Conservation (phyloP, 2,113 vertebrate species). For the Otolemur garnettii region DNA sequence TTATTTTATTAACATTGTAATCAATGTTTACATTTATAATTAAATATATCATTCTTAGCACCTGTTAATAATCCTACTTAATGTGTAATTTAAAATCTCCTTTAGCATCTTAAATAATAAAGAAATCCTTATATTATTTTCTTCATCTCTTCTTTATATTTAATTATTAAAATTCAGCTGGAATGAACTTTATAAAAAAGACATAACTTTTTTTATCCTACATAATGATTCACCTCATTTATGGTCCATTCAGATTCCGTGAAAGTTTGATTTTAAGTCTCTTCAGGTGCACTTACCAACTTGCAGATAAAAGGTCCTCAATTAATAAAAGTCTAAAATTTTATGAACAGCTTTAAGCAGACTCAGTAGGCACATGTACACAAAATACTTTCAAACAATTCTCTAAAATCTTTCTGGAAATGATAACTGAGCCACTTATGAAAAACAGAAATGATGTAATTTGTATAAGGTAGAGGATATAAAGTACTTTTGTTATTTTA, state of each 20-base stretch:
- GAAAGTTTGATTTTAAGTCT: slow-evolving; percentile 2
- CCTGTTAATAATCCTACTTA: not conserved
- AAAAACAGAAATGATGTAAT: not conserved
- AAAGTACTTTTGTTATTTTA: not conserved
- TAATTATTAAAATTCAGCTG: not conserved
- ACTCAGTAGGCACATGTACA: not conserved
- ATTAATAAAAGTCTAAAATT: not conserved
- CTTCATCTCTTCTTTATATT: not conserved
- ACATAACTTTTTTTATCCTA: not conserved
- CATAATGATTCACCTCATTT: not conserved
- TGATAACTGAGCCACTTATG: not conserved
- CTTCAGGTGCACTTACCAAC: not conserved
- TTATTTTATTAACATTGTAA: not conserved
- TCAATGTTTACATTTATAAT: not conserved
- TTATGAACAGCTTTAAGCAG: not conserved
- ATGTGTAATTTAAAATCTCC: not conserved
- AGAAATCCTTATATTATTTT: not conserved
- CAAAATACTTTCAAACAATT: not conserved
- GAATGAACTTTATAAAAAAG: not conserved
- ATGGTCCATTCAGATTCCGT: not conserved
- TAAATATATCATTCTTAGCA: not conserved
- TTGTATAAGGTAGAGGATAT: not conserved
- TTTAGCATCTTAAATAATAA: not conserved
- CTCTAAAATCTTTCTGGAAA: not conserved
- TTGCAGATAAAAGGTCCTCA: not conserved